Base-by-base conservation (phyloP, 2,888 invertebrate genomes). In the Microctonus aethiopoides region DNA sequence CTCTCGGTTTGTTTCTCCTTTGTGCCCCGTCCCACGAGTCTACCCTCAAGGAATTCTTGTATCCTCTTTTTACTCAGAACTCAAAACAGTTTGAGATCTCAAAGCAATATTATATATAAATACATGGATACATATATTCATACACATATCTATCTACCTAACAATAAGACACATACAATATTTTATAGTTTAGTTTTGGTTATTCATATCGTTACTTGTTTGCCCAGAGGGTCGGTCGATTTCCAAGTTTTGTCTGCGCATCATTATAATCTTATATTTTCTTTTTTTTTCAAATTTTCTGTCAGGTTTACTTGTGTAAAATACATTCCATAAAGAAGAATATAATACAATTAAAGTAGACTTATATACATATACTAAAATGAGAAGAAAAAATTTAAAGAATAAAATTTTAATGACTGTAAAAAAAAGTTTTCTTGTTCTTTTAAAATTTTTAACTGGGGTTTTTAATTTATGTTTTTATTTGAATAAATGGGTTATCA, bases 61-160 rank as follows among this genome's bases (percentile, higher is more conserved):
- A 34, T 46, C 41, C 41, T 46, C 46, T 63, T 68, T 66, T 66
- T 46, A 57, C 41, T 20, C 24, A 57, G 29, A 54, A 56, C 56
- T 68, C 41, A 62, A 68, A 68, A 62, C 26, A 68, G 56, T 20
- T 32, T 29, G n/a, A 39, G 56, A 68, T 68, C 62, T 60, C 60
- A 60, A 36, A n/a, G 39, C 46, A 6, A 16, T 46, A 3, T 29
- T 41, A 11, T 13, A 11, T 36, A 11, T 41, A 41, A 7, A 41
- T 41, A 41, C 10, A 41, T 41, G 41, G 3, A 32, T 32, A 13
- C n/a, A 32, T 39, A 41, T 56, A 16, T 22, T 16, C 34, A 39
- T 16, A 22, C 22, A 51, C 22, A 39, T 60, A 34, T 61, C 26
- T 20, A 39, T 46, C 24, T 41, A n/a, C n/a, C n/a, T n/a, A n/a